Evolutionary conservation across 2,797 vertebrate species (phyloP).

Genomic region (Cyprinodon diabolis): DNA sequence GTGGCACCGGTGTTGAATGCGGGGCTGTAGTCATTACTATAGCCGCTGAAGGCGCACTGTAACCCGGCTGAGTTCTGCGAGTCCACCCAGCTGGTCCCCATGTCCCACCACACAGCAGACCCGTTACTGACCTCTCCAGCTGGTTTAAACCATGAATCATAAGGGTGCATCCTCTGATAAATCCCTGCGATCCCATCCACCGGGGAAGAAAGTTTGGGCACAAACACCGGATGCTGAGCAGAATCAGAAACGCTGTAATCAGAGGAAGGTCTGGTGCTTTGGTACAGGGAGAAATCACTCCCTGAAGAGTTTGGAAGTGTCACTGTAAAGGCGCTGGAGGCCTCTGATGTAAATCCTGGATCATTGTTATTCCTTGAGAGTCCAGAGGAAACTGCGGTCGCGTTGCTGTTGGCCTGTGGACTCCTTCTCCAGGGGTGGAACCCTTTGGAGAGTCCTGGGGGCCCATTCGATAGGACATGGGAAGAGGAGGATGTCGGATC

Average conservation of each 20-base stretch:
- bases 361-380: slow-evolving; percentile 71
- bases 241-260: slow-evolving; percentile 77
- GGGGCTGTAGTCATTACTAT: slow-evolving; percentile 89
- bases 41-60: slow-evolving; percentile 86
- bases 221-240: slow-evolving; percentile 86
- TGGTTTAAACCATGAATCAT: slow-evolving; percentile 93
- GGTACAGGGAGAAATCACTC: slow-evolving; percentile 90
- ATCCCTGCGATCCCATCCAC: slow-evolving; percentile 90
- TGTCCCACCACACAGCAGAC: slow-evolving; percentile 91
- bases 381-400: slow-evolving; percentile 80
- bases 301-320: slow-evolving; percentile 85
- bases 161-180: slow-evolving; percentile 91
- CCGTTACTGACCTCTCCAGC: slow-evolving; percentile 80
- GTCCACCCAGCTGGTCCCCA: slow-evolving; percentile 90
- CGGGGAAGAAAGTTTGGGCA: slow-evolving; percentile 89
- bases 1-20: slow-evolving; percentile 84
- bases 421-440: slow-evolving; percentile 92
- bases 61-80: slow-evolving; percentile 86
- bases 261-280: slow-evolving; percentile 72
- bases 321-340: slow-evolving; percentile 88
- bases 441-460: slow-evolving; percentile 87
- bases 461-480: slow-evolving; percentile 84
- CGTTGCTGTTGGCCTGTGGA: slow-evolving; percentile 78
- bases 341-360: slow-evolving; percentile 74
- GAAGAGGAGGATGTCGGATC: slow-evolving; percentile 88